Conservation (phyloP, 2,797 vertebrate species). For the Vultur gryphus region DNA sequence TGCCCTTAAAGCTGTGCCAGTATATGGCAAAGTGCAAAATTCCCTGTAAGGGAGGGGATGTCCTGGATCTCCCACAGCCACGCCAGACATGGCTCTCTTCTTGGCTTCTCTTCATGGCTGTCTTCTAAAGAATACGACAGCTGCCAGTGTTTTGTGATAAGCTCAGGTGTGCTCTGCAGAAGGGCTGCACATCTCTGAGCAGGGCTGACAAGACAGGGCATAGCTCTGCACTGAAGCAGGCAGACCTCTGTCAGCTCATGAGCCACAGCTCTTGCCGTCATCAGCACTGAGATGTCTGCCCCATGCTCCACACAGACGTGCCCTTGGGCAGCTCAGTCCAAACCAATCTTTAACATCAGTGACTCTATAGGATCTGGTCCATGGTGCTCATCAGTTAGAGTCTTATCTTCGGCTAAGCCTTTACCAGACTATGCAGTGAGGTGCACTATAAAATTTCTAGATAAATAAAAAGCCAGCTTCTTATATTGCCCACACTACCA, state of each 20-base stretch:
- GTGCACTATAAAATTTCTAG: not conserved
- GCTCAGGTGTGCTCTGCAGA: not conserved
- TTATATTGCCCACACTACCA: not conserved
- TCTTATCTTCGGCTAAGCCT: not conserved
- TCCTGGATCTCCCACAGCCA: not conserved
- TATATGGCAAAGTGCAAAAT: not conserved
- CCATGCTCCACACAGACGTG: not conserved
- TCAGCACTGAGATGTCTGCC: not conserved
- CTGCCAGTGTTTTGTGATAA: not conserved
- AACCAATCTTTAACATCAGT: not conserved
- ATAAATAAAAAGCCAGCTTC: not conserved
- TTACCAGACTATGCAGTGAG: not conserved
- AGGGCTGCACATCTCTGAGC: not conserved
- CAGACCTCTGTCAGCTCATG: not conserved
- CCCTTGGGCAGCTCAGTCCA: not conserved
- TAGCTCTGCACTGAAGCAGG: accelerated
- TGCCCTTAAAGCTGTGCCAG: not conserved
- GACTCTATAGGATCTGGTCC: not conserved
- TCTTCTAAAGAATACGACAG: not conserved
- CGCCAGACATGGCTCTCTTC: accelerated
- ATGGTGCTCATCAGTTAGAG: not conserved
- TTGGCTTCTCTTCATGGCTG: not conserved
- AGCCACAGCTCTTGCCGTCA: not conserved
- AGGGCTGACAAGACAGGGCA: not conserved
- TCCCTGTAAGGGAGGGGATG: not conserved